Percentiles rank a stretch among this genome's conserved stretches.
Conservation (phyloP, 1,140 invertebrate genomes). For the Drosophila carrolli region DNA sequence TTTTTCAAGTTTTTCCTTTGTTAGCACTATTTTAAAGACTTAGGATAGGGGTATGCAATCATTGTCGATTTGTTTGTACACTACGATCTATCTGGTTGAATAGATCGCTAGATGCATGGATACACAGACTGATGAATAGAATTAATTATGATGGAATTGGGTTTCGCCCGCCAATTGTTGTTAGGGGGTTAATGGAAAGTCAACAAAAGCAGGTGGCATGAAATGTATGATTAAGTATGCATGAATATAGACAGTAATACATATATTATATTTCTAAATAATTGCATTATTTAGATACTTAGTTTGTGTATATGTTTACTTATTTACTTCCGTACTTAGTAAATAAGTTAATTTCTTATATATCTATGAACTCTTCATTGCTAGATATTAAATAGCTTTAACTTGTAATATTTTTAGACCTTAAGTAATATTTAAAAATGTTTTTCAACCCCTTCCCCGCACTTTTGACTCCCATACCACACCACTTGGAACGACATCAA, state of each 20-base stretch:
- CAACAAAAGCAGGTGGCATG: slow-evolving; percentile 11
- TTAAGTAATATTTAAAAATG: not conserved
- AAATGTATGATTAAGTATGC: not conserved
- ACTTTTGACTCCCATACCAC: not conserved
- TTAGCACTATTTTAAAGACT: slow-evolving; percentile 41
- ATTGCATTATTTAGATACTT: too few relatives aligned
- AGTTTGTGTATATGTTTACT: too few relatives aligned
- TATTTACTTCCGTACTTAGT: too few relatives aligned
- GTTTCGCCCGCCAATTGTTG: slow-evolving; percentile 13
- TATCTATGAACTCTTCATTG: too few relatives aligned
- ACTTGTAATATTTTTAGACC: not conserved
- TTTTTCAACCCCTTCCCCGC: not conserved
- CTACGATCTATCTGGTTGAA: slow-evolving; percentile 27
- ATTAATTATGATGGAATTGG: slow-evolving; percentile 33
- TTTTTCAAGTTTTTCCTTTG: slow-evolving; percentile 52
- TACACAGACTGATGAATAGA: slow-evolving; percentile 28
- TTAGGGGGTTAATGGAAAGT: not conserved
- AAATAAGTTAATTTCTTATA: too few relatives aligned
- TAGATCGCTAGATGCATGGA: slow-evolving; percentile 23
- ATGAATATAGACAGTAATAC: not conserved
- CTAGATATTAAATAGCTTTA: not conserved
- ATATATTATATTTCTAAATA: too few relatives aligned
- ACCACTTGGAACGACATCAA: slow-evolving; percentile 18
- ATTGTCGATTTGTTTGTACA: slow-evolving; percentile 21
- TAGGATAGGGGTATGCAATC: slow-evolving; percentile 15